These are phyloP conservation scores for Mechanitis messenoides DNA, from an alignment of 2,888 invertebrate genomes.

Conservation along the genomic window DNA sequence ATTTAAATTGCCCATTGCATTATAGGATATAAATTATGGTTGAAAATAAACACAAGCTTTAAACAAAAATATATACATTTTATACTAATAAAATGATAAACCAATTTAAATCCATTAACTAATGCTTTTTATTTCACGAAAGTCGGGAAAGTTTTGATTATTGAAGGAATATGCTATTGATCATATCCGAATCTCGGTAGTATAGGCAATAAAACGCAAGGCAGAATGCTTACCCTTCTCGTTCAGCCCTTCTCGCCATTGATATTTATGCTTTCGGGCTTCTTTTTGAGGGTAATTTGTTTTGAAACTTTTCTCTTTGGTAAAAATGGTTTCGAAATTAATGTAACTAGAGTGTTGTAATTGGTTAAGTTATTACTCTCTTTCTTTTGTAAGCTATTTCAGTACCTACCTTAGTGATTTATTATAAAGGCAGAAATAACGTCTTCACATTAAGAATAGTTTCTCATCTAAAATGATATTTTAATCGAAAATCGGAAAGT, in stretches of 20 bases:
- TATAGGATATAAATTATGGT: not conserved
- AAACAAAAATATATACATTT: not conserved
- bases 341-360: constrained; percentile 68
- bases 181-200: constrained; percentile 53
- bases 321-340: constrained; percentile 56
- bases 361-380: constrained; percentile 64
- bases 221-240: constrained; percentile 50
- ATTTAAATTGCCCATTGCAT: not conserved
- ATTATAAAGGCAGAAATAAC: constrained; percentile 33
- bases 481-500: not conserved
- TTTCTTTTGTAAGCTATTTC: constrained; percentile 54
- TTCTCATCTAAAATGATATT: constrained; percentile 10
- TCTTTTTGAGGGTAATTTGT: constrained; percentile 58
- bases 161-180: constrained; percentile 48
- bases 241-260: constrained; percentile 57
- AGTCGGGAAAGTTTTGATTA: constrained; percentile 7
- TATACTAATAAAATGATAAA: not conserved
- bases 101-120: constrained; percentile 1
- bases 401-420: constrained; percentile 45
- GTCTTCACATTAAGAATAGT: constrained; percentile 36
- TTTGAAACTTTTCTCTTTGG: constrained; percentile 63
- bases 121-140: constrained; percentile 5
- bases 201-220: constrained; percentile 59
- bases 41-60: not conserved
- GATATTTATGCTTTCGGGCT: constrained; percentile 66